Base-by-base conservation (phyloP, 2,797 vertebrate species). In the Eulemur coronatus region DNA sequence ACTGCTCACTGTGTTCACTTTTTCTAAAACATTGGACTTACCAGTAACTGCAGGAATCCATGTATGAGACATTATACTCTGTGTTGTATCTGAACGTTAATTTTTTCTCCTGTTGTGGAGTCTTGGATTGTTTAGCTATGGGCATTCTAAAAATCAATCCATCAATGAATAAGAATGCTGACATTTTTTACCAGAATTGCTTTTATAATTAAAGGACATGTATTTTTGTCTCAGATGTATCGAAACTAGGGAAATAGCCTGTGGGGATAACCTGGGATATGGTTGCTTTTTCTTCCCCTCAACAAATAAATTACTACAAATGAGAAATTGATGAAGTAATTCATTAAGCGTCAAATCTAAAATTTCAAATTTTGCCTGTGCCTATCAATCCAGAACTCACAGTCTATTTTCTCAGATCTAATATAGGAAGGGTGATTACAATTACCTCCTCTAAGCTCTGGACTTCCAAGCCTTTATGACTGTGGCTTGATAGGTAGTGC, bases 111-210 rank as follows among this genome's bases (percentile, higher is more conserved):
- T 69, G 28, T 82, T 70, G 35, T 89, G 26, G 24, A 84, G 24
- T 91, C 50, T 93, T 86, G 9, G 57, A 65, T 78, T 87, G 15
- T 63, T 86, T 81, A 84, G 57, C 75, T 59, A 87, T 67, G 20
- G 75, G 50, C 63, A 91, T 94, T 84, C 41, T 89, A 65, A 93
- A 96, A 91, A 75, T 94, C 89, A 96, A 94, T 96, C 59, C 70
- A 75, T 94, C 79, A 93, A 67, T 95, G 86, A 93, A 91, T 82
- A 91, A 93, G 96, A 96, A n/a, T 92, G 89, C 73, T 95, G 93
- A 91, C 46, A 2, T 38, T 72, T 96, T 79, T 70, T 50, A 52
- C 28, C 28, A 93, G 78, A 89, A 96, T 86, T 92, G 41, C 59
- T 86, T 95, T 91, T 89, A 67, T 94, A 93, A 95, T 95, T 95